Conservation (phyloP, 2,797 vertebrate species). For the Sphenopsis melanotis region DNA sequence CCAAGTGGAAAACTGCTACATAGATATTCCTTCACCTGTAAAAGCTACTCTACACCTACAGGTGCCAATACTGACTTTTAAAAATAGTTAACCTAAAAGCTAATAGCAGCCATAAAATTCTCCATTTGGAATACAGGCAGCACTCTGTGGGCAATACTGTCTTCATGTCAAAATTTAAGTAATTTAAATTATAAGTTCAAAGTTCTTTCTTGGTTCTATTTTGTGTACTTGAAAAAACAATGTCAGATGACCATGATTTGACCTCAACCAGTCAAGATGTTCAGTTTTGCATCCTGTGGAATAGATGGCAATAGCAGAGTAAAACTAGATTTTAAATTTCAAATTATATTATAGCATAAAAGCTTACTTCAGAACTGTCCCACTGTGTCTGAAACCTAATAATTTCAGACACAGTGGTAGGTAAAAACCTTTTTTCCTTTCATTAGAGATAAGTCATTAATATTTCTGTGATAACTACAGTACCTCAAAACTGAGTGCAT, state of each 20-base stretch:
- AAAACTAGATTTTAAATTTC: slow-evolving; percentile 18
- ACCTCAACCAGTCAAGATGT: background rate
- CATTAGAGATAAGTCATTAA: slow-evolving; percentile 52
- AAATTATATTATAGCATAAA: slow-evolving; percentile 15
- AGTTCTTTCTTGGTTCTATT: background rate
- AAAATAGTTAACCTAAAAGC: background rate
- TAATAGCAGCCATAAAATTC: background rate
- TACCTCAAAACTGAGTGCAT: slow-evolving; percentile 27
- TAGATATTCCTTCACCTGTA: background rate
- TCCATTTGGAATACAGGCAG: background rate
- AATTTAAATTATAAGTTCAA: background rate
- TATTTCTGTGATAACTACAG: slow-evolving; percentile 53
- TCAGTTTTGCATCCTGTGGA: background rate
- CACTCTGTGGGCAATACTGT: background rate
- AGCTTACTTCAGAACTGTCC: slow-evolving; percentile 28
- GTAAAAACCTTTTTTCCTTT: slow-evolving; percentile 57
- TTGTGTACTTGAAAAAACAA: background rate
- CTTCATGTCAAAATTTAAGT: background rate
- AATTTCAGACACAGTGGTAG: slow-evolving; percentile 57
- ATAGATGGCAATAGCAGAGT: background rate
- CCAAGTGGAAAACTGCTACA: background rate
- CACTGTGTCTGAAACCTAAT: slow-evolving; percentile 49
- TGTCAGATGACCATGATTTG: background rate
- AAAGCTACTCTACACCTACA: background rate
- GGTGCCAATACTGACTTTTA: background rate